These are phyloP conservation scores for Perodicticus potto DNA, from an alignment of 2,797 vertebrate genomes.

Conservation along the genomic window DNA sequence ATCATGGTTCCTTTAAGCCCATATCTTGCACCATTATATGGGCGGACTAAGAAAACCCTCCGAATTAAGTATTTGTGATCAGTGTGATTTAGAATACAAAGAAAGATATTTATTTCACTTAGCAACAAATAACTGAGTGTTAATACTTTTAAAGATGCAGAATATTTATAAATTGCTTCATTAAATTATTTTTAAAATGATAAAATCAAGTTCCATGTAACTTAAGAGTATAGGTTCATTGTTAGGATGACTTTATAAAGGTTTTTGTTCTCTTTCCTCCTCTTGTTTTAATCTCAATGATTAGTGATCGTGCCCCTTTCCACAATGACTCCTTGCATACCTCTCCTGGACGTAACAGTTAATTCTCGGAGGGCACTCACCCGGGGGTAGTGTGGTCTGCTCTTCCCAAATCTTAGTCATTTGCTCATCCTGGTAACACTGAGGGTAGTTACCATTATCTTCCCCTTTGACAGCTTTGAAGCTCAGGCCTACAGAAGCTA, in stretches of 20 bases:
- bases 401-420: background rate
- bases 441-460: background rate
- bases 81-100: background rate
- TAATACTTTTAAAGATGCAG: background rate
- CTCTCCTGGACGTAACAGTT: background rate
- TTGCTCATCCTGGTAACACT: background rate
- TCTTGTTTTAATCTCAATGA: background rate
- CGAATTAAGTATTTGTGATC: background rate
- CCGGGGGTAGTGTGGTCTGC: background rate
- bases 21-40: background rate
- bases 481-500: background rate
- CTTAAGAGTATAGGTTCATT: background rate
- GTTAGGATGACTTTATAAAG: background rate
- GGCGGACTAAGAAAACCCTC: background rate
- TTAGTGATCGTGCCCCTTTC: background rate
- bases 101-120: background rate
- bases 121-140: background rate
- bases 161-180: background rate
- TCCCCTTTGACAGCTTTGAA: background rate
- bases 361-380: background rate
- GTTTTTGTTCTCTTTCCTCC: accelerated
- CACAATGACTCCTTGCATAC: background rate
- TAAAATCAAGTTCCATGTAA: background rate
- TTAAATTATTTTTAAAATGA: background rate
- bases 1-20: background rate